These are phyloP conservation scores for Cryptus viduatorius DNA, from an alignment of 2,888 invertebrate species.

Conservation along the genomic window DNA sequence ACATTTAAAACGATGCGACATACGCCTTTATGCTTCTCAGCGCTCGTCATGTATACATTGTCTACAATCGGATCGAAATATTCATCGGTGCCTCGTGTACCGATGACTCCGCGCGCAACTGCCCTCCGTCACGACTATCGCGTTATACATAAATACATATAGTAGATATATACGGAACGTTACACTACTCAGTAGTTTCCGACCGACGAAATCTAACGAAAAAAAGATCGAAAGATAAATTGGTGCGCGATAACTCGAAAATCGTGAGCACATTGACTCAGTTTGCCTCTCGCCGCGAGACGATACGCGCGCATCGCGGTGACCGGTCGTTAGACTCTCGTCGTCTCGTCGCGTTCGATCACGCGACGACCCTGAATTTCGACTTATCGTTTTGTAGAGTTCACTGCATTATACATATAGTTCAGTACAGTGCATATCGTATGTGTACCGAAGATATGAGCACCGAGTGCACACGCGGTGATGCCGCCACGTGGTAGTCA, in stretches of 20 bases:
- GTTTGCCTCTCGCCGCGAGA: conserved; percentile 22
- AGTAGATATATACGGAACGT: not conserved
- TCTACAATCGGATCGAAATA: conserved; percentile 22
- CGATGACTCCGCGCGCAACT: conserved; percentile 32
- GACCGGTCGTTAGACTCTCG: conserved; percentile 15
- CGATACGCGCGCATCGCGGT: conserved; percentile 17
- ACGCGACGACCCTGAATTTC: conserved; percentile 12
- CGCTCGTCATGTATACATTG: not conserved
- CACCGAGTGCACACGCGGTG: not conserved
- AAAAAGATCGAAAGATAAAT: conserved; percentile 8
- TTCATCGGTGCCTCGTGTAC: conserved; percentile 1
- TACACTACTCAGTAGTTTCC: not conserved
- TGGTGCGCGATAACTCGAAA: not conserved
- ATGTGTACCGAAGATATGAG: not conserved
- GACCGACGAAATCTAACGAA: not conserved
- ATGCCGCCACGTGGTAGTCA: conserved; percentile 48
- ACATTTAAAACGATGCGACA: no score
- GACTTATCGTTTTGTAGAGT: not conserved
- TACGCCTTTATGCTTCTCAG: no score
- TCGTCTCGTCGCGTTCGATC: conserved; percentile 20
- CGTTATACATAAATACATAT: not conserved
- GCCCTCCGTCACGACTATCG: conserved; percentile 16
- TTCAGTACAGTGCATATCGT: not conserved
- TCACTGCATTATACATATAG: not conserved
- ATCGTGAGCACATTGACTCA: conserved; percentile 11